phyloP scores from a whole-genome alignment of 2,113 vertebrate species.

The Antennarius striatus region DNA sequence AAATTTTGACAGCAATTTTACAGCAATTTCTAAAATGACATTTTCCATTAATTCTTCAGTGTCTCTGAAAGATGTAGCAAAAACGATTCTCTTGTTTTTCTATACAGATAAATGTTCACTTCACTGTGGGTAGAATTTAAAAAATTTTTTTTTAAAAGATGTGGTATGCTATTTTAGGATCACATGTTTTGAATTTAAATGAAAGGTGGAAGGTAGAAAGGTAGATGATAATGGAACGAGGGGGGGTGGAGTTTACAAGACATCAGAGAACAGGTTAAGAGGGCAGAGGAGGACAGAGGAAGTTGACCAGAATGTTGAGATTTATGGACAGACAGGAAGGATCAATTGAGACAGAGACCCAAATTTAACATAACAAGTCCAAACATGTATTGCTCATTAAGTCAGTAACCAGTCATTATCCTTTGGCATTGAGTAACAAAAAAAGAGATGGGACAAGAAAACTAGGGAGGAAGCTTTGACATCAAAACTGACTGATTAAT shows the following conservation, averaged over 20 bases:
- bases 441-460: slow-evolving; percentile 20
- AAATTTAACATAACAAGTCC: slow-evolving; percentile 6
- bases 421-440: slow-evolving; percentile 25
- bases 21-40: slow-evolving; percentile 7
- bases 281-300: too few relatives aligned
- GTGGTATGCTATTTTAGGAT: too few relatives aligned
- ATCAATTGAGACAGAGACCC: too few relatives aligned
- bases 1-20: not conserved
- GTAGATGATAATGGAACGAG: too few relatives aligned
- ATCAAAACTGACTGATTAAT: too few relatives aligned
- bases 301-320: too few relatives aligned
- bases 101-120: not conserved
- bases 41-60: not conserved
- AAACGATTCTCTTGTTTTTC: not conserved
- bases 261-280: too few relatives aligned
- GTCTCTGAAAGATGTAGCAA: not conserved
- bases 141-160: too few relatives aligned
- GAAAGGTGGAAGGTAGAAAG: too few relatives aligned
- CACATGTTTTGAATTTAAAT: too few relatives aligned
- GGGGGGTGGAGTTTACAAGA: too few relatives aligned
- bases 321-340: too few relatives aligned
- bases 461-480: not conserved
- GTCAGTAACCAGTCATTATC: slow-evolving; percentile 12
- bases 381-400: not conserved
- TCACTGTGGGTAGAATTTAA: not conserved